Conservation (phyloP, 1,140 invertebrate genomes). For the Ericerus pela region DNA sequence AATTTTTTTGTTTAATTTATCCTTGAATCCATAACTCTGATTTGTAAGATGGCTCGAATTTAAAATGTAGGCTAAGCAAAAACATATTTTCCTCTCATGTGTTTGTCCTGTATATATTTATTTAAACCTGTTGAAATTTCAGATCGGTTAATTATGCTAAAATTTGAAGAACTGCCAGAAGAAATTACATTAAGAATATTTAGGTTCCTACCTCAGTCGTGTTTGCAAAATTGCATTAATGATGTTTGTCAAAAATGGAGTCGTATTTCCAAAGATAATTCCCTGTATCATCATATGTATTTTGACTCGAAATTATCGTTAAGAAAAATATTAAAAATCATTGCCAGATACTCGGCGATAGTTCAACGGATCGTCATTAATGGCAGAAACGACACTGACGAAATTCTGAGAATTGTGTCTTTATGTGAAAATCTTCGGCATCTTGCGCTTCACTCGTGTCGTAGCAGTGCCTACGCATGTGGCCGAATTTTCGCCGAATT, state of each 20-base stretch:
- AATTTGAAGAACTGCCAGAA: neutral
- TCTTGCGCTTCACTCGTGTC: neutral
- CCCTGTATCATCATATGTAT: neutral
- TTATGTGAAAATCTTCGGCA: neutral
- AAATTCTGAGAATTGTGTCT: neutral
- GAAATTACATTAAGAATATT: slow-evolving; percentile 2
- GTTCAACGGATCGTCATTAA: neutral
- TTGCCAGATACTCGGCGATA: neutral
- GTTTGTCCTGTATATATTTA: no score
- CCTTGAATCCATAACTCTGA: no score
- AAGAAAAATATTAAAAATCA: neutral
- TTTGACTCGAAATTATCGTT: neutral
- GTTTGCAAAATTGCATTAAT: neutral
- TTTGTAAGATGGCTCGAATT: no score
- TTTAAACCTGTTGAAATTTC: no score
- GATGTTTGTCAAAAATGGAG: neutral
- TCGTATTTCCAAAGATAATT: neutral
- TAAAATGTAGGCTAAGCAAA: no score
- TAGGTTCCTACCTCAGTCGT: neutral
- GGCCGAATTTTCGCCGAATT: neutral
- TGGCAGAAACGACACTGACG: neutral
- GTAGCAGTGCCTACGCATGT: neutral
- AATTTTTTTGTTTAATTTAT: no score
- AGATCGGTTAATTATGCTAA: no score
- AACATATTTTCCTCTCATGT: no score